phyloP scores from a whole-genome alignment of 2,797 vertebrate species.

The Phoxinus dragarum region DNA sequence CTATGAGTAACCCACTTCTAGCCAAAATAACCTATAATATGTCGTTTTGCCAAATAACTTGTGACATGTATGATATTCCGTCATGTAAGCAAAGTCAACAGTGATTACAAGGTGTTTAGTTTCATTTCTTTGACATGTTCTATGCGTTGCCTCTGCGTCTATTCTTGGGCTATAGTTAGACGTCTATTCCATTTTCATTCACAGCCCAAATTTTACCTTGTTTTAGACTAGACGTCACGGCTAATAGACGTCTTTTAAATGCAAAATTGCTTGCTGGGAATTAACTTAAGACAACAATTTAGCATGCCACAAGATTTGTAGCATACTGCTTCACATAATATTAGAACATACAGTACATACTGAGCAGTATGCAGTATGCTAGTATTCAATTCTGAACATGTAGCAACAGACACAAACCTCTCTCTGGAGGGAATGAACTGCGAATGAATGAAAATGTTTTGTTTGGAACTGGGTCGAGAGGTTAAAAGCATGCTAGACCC shows the following conservation, averaged over 20 bases:
- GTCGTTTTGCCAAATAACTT: too few relatives aligned
- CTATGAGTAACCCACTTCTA: too few relatives aligned
- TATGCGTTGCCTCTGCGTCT: too few relatives aligned
- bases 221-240: too few relatives aligned
- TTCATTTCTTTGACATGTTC: too few relatives aligned
- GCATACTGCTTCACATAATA: not conserved
- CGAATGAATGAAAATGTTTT: constrained; percentile 36
- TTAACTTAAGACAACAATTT: not conserved
- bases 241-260: not conserved
- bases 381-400: constrained; percentile 19
- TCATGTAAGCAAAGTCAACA: too few relatives aligned
- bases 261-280: not conserved
- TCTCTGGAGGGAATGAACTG: constrained; percentile 21
- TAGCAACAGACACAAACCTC: constrained; percentile 9
- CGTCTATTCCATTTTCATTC: too few relatives aligned
- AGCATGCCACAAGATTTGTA: not conserved
- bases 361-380: not conserved
- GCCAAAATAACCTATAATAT: too few relatives aligned
- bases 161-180: too few relatives aligned
- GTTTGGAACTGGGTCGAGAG: constrained; percentile 24
- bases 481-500: constrained; percentile 45
- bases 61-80: too few relatives aligned
- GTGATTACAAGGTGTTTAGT: too few relatives aligned
- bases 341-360: not conserved
- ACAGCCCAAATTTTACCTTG: too few relatives aligned